These are phyloP conservation scores for Leptura quadrifasciata DNA, from an alignment of 2,888 invertebrate species.

Conservation along the genomic window DNA sequence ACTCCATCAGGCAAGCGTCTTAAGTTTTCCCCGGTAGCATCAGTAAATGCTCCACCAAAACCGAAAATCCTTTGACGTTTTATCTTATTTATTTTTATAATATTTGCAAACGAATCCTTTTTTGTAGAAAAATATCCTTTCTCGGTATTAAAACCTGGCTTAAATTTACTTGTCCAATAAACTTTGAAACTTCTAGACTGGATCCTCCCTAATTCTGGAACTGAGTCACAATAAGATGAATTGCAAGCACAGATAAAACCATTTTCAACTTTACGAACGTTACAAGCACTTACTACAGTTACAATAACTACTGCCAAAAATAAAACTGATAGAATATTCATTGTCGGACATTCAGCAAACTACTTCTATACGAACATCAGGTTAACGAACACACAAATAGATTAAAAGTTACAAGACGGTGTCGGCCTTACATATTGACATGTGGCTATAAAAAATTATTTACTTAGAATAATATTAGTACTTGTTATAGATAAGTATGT, in stretches of 20 bases:
- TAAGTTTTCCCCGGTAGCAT: slow-evolving; percentile 80
- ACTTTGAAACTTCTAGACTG: slow-evolving; percentile 58
- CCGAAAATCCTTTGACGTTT: slow-evolving; percentile 82
- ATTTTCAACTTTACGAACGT: slow-evolving; percentile 32
- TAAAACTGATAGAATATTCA: not conserved
- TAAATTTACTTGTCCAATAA: slow-evolving; percentile 73
- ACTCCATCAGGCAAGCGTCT: slow-evolving; percentile 75
- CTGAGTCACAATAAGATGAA: slow-evolving; percentile 72
- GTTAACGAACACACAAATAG: not conserved
- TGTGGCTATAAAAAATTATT: not conserved
- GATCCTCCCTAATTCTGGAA: slow-evolving; percentile 60
- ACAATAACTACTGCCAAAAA: not conserved
- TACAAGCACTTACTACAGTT: slow-evolving; percentile 25
- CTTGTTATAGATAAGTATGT: not conserved
- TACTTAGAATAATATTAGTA: not conserved
- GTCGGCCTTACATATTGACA: not conserved
- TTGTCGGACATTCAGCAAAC: not conserved
- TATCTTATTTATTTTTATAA: slow-evolving; percentile 64
- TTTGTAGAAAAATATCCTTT: slow-evolving; percentile 68
- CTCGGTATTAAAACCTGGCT: slow-evolving; percentile 76
- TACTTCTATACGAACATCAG: not conserved
- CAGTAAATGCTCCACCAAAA: slow-evolving; percentile 91
- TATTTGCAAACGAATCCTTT: not conserved
- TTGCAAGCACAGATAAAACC: slow-evolving; percentile 73
- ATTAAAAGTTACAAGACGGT: not conserved